phyloP scores from a whole-genome alignment of 2,888 invertebrate species.

The Mystacides longicornis region DNA sequence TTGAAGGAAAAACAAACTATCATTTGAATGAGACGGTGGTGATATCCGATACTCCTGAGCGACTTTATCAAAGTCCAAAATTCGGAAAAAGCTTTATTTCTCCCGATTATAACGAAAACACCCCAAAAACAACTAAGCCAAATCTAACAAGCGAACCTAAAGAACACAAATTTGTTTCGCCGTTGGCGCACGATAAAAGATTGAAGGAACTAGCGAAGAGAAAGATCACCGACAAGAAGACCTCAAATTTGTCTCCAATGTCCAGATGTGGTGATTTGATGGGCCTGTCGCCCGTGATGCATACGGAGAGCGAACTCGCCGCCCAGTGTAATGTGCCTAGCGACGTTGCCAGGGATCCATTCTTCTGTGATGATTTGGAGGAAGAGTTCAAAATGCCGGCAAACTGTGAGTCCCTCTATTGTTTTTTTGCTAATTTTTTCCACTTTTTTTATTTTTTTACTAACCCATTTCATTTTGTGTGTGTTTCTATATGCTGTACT shows the following conservation, averaged over 20 bases:
- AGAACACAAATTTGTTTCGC: conserved; percentile 12
- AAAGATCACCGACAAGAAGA: conserved; percentile 11
- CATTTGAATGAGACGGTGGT: background rate
- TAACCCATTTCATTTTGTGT: background rate
- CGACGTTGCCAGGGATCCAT: background rate
- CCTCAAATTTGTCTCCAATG: conserved; percentile 23
- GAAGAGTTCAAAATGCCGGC: conserved; percentile 22
- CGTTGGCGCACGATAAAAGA: conserved; percentile 10
- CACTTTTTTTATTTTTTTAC: background rate
- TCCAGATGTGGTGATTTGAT: conserved; percentile 23
- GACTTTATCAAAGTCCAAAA: conserved; percentile 5
- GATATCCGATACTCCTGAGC: background rate
- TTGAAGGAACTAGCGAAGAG: conserved; percentile 12
- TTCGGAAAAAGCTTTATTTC: conserved; percentile 4
- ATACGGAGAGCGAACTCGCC: background rate
- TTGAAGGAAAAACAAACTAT: background rate
- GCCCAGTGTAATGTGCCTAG: background rate
- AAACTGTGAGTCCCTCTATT: conserved; percentile 23
- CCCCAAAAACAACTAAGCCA: conserved; percentile 8
- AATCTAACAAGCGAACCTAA: background rate
- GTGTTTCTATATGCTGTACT: background rate
- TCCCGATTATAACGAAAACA: conserved; percentile 8
- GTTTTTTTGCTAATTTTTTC: conserved; percentile 4
- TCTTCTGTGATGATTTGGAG: conserved; percentile 15
- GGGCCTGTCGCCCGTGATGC: conserved; percentile 21